Percentiles rank a stretch among this genome's conserved stretches.
These are phyloP conservation scores for Kryptopterus vitreolus DNA, from an alignment of 2,797 vertebrate genomes.

Conservation along the genomic window DNA sequence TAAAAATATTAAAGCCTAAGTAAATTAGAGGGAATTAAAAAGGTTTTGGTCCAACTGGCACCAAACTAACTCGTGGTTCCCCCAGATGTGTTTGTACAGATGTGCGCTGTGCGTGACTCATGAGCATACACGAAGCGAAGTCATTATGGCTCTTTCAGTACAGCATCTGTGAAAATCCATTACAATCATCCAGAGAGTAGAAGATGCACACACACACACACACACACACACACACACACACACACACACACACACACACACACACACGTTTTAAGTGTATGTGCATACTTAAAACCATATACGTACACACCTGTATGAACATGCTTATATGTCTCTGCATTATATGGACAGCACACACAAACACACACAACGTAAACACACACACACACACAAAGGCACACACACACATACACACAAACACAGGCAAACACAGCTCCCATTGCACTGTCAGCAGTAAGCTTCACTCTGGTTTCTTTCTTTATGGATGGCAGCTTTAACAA, in stretches of 20 bases:
- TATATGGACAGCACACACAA: not conserved
- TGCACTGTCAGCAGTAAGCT: constrained; percentile 28
- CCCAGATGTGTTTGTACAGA: constrained; percentile 27
- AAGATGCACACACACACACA: constrained; percentile 17
- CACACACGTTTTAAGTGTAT: not conserved
- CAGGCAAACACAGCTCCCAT: not conserved
- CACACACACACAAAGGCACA: not conserved
- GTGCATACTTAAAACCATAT: not conserved
- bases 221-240: constrained; percentile 22
- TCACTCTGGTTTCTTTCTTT: constrained; percentile 28
- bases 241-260: constrained; percentile 14
- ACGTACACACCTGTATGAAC: not conserved
- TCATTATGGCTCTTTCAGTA: constrained; percentile 6
- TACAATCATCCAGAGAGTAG: constrained; percentile 17
- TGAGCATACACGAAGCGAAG: not conserved
- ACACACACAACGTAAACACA: too few species aligned
- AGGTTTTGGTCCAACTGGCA: not conserved
- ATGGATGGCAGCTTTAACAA: constrained; percentile 33
- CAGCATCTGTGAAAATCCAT: constrained; percentile 15
- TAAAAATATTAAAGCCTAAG: not conserved
- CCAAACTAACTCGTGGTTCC: not conserved
- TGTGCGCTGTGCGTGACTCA: constrained; percentile 20
- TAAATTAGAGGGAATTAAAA: not conserved
- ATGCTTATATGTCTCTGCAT: not conserved
- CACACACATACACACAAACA: constrained; percentile 12